These are phyloP conservation scores for Aphelinus certus DNA, from an alignment of 1,140 invertebrate species.

Conservation along the genomic window DNA sequence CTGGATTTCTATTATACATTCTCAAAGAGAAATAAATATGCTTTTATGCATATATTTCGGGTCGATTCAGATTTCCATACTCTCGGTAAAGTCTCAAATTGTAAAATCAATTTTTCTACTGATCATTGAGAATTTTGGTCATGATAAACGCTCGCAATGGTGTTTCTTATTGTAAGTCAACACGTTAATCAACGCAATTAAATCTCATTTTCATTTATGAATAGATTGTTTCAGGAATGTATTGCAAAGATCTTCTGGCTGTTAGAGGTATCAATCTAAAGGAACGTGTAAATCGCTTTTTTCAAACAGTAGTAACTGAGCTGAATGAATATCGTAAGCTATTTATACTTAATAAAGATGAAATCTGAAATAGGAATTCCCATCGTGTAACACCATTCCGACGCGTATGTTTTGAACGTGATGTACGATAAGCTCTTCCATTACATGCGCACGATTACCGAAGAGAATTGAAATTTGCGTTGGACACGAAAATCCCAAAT, in stretches of 20 bases:
- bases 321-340: too few species aligned
- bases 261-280: too few species aligned
- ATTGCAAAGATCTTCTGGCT: too few species aligned
- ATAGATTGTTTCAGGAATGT: too few species aligned
- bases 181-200: too few species aligned
- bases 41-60: conserved; percentile 17
- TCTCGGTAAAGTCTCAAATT: conserved; percentile 48
- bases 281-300: too few species aligned
- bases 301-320: too few species aligned
- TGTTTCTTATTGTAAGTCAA: conserved; percentile 17
- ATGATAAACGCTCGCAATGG: conserved; percentile 31
- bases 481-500: conserved; percentile 43
- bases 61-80: conserved; percentile 56
- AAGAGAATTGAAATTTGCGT: conserved; percentile 54
- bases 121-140: conserved; percentile 17
- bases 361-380: not conserved
- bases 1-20: conserved; percentile 54
- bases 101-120: conserved; percentile 16
- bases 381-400: conserved; percentile 35
- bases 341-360: too few species aligned
- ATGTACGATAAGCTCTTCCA: not conserved
- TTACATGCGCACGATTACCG: conserved; percentile 36
- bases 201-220: too few species aligned
- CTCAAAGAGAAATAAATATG: conserved; percentile 28
- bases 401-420: conserved; percentile 18